Conservation (phyloP, 1,140 invertebrate genomes). For the Temnothorax longispinosus region DNA sequence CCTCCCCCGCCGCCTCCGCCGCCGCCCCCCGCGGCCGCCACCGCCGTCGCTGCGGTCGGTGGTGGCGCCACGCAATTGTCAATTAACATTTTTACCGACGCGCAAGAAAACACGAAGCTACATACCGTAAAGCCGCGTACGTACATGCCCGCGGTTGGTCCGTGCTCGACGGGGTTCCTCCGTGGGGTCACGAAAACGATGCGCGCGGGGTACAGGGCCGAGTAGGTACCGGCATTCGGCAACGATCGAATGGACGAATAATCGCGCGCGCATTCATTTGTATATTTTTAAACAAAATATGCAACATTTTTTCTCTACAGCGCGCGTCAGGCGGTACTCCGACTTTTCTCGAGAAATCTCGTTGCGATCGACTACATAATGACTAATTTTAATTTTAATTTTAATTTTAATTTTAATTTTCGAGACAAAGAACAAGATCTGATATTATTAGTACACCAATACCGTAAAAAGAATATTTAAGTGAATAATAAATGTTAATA, state of each 20-base stretch:
- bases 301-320: not conserved
- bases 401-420: not conserved
- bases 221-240: not conserved
- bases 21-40: not conserved
- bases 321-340: not conserved
- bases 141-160: constrained; percentile 53
- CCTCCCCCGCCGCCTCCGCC: not conserved
- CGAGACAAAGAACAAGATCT: not conserved
- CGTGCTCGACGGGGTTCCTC: constrained; percentile 63
- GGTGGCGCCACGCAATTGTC: constrained; percentile 84
- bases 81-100: constrained; percentile 85
- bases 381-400: not conserved
- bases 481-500: too few relatives aligned
- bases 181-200: constrained; percentile 40
- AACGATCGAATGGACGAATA: not conserved
- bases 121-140: constrained; percentile 61
- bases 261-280: not conserved
- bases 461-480: too few relatives aligned
- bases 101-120: constrained; percentile 80
- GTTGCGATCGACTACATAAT: not conserved
- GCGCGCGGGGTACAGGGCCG: not conserved
- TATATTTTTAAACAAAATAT: not conserved
- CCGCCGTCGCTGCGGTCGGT: constrained; percentile 58
- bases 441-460: not conserved
- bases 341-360: not conserved